Evolutionary conservation across 2,113 vertebrate genomes (phyloP).

Genomic region (Malurus alboscapulatus): DNA sequence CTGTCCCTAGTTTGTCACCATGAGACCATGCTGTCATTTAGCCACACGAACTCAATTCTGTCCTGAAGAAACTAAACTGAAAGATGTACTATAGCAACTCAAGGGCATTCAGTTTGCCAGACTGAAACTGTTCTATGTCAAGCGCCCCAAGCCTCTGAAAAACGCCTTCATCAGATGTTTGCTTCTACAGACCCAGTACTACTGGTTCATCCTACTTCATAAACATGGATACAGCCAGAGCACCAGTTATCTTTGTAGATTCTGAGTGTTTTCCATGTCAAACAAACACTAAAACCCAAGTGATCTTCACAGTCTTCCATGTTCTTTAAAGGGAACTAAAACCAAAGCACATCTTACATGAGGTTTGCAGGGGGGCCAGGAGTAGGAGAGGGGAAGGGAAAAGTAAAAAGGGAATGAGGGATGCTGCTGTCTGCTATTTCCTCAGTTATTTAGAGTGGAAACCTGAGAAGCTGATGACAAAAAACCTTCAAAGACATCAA

Average conservation of each 20-base stretch:
- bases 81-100: neutral
- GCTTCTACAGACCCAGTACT: neutral
- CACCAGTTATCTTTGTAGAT: neutral
- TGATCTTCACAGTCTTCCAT: neutral
- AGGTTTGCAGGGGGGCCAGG: neutral
- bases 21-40: neutral
- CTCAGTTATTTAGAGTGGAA: neutral
- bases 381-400: neutral
- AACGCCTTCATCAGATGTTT: neutral
- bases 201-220: rapidly evolving
- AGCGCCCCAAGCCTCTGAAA: neutral
- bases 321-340: neutral
- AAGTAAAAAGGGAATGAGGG: neutral
- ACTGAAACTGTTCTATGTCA: neutral
- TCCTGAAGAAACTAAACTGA: neutral
- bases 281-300: neutral
- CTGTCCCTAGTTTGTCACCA: neutral
- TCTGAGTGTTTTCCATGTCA: neutral
- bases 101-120: neutral
- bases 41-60: rapidly evolving
- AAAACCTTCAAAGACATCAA: neutral
- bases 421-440: neutral
- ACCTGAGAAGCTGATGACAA: neutral
- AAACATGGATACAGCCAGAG: neutral
- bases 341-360: neutral